phyloP scores from a whole-genome alignment of 2,888 invertebrate genomes.

The Drosophila paramelanica region DNA sequence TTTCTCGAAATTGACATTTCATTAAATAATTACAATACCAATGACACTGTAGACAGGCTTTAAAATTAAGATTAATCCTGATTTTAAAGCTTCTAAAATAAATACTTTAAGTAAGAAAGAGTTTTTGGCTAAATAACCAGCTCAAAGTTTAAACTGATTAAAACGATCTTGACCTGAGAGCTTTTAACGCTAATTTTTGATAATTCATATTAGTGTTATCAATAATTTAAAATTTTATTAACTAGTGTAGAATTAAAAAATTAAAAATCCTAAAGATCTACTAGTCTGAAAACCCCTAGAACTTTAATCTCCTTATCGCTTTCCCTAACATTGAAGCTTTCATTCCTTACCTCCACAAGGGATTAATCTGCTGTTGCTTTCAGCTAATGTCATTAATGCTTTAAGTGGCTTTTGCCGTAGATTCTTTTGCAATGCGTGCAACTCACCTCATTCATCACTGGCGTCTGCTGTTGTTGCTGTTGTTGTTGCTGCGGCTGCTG shows the following conservation, averaged over 20 bases:
- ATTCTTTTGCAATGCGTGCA: conserved; percentile 51
- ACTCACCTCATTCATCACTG: conserved; percentile 85
- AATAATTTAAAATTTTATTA: too few species aligned
- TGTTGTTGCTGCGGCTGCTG: conserved; percentile 62
- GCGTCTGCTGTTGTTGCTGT: conserved; percentile 61
- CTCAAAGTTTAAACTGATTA: too few species aligned
- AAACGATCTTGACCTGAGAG: too few species aligned
- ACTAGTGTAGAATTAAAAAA: too few species aligned
- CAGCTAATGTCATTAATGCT: conserved; percentile 39
- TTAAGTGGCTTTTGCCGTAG: conserved; percentile 51
- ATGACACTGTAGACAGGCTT: neutral
- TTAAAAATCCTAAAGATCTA: too few species aligned
- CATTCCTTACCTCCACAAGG: neutral
- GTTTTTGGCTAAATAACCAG: too few species aligned
- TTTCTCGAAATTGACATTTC: neutral
- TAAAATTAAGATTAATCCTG: neutral
- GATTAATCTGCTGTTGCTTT: conserved; percentile 3
- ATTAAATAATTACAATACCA: too few species aligned
- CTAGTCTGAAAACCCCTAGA: too few species aligned
- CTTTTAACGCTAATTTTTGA: too few species aligned
- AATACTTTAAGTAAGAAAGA: too few species aligned
- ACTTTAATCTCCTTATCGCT: too few species aligned
- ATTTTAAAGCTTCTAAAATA: neutral
- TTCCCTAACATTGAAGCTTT: neutral
- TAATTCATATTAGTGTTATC: too few species aligned